Evolutionary conservation across 2,888 invertebrate species (phyloP).

Genomic region (Patella caerulea): DNA sequence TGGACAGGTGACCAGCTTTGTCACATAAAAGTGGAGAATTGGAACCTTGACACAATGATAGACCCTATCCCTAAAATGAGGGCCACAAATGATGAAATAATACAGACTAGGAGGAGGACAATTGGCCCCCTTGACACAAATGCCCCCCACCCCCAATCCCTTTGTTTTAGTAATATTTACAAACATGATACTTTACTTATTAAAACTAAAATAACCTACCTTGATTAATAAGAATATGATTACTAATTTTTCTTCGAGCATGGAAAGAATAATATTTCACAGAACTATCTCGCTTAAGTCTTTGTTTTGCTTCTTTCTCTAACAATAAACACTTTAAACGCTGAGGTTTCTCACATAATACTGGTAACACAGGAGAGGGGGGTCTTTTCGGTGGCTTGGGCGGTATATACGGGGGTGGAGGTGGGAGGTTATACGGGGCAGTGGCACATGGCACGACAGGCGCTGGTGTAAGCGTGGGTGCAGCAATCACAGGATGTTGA

Average conservation of each 20-base stretch:
- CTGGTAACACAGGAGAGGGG: slow-evolving; percentile 34
- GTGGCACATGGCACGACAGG: neutral
- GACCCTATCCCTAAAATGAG: too few relatives aligned
- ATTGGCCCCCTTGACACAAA: too few relatives aligned
- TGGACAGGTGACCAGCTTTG: too few relatives aligned
- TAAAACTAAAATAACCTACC: slow-evolving; percentile 42
- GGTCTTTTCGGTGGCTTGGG: slow-evolving; percentile 20
- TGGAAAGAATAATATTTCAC: slow-evolving; percentile 53
- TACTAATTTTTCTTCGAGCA: slow-evolving; percentile 51
- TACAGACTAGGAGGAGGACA: too few relatives aligned
- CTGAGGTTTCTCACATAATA: slow-evolving; percentile 49
- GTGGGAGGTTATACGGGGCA: slow-evolving; percentile 17
- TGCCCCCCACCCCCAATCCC: too few relatives aligned
- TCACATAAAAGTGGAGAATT: too few relatives aligned
- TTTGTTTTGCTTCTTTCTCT: slow-evolving; percentile 57
- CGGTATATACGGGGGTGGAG: slow-evolving; percentile 23
- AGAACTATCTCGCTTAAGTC: slow-evolving; percentile 61
- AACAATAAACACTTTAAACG: slow-evolving; percentile 55
- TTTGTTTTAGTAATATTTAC: too few relatives aligned
- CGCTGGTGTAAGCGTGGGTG: neutral
- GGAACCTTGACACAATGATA: too few relatives aligned
- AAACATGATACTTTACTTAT: too few relatives aligned
- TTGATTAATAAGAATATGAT: slow-evolving; percentile 52
- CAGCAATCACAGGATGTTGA: slow-evolving; percentile 7
- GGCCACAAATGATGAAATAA: too few relatives aligned